Percentiles rank a stretch among this genome's conserved stretches.
These are phyloP conservation scores for Theocolax elegans DNA, from an alignment of 1,140 invertebrate genomes.

Conservation along the genomic window DNA sequence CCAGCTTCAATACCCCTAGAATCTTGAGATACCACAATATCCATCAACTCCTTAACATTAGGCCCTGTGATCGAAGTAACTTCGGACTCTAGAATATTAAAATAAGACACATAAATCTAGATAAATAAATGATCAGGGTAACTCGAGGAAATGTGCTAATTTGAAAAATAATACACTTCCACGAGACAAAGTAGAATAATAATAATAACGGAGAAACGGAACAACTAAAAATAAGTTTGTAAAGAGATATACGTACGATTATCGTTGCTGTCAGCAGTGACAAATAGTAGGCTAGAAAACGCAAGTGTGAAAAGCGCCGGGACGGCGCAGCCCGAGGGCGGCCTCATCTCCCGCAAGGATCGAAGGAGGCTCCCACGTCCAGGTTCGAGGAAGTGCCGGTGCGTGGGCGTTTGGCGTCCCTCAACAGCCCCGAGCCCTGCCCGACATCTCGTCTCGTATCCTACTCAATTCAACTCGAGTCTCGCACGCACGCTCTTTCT, in stretches of 20 bases:
- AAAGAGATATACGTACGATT: conserved; percentile 13
- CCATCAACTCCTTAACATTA: conserved; percentile 33
- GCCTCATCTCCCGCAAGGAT: background rate
- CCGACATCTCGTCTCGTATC: conserved; percentile 6
- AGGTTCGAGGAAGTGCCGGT: background rate
- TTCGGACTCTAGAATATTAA: conserved; percentile 9
- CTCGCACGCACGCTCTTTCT: background rate
- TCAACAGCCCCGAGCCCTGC: conserved; percentile 5
- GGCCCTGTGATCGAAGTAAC: background rate
- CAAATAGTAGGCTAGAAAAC: conserved; percentile 1
- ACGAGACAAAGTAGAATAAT: background rate
- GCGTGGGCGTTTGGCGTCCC: conserved; percentile 10
- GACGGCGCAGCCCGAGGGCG: background rate
- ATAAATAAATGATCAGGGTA: background rate
- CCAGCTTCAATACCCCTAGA: conserved; percentile 60
- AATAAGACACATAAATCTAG: background rate
- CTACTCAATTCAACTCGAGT: too few relatives aligned
- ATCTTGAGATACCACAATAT: conserved; percentile 58
- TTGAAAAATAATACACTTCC: background rate
- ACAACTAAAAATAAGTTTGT: too few relatives aligned
- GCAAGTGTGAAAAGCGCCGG: background rate
- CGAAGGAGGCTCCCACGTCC: background rate
- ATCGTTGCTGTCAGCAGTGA: conserved; percentile 24
- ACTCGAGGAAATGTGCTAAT: background rate
- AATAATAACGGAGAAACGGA: background rate